These are phyloP conservation scores for Actinernus sp. DNA, from an alignment of 92 coral and sea anemone species.

Conservation along the genomic window DNA sequence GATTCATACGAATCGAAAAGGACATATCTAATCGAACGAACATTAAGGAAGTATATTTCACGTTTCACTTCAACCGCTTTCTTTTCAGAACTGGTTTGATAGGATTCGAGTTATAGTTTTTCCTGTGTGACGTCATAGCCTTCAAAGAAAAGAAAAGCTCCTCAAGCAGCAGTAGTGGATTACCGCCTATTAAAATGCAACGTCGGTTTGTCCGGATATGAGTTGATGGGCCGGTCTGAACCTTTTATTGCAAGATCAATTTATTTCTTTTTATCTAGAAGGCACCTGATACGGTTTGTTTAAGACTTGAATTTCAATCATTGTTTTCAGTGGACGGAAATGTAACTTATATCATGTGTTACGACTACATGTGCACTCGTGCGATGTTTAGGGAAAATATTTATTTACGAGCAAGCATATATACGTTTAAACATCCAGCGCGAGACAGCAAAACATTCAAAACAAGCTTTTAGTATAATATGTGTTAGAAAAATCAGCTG, in stretches of 20 bases:
- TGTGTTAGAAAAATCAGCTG: background rate
- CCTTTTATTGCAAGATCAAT: constrained; percentile 59
- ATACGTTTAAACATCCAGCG: too few species aligned
- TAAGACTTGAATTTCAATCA: constrained; percentile 27
- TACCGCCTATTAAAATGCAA: constrained; percentile 20
- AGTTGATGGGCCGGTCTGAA: constrained; percentile 42
- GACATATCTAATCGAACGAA: too few species aligned
- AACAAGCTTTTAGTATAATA: constrained; percentile 6
- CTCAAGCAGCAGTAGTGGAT: constrained; percentile 24
- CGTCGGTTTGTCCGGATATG: constrained; percentile 39
- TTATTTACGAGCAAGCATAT: too few species aligned
- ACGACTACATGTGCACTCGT: constrained; percentile 23
- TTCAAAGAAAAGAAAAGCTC: constrained; percentile 19
- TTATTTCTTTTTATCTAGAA: constrained; percentile 40
- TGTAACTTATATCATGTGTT: background rate
- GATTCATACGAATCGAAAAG: too few species aligned
- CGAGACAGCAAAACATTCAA: too few species aligned
- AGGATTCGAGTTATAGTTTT: background rate
- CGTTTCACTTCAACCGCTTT: too few species aligned
- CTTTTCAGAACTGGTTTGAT: background rate
- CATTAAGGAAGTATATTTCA: too few species aligned
- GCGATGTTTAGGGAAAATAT: background rate
- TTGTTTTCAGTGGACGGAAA: constrained; percentile 10
- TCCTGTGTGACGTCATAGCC: constrained; percentile 47
- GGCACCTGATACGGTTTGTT: constrained; percentile 46